Conservation (phyloP, 2,888 invertebrate genomes). For the Eristalis intricaria region DNA sequence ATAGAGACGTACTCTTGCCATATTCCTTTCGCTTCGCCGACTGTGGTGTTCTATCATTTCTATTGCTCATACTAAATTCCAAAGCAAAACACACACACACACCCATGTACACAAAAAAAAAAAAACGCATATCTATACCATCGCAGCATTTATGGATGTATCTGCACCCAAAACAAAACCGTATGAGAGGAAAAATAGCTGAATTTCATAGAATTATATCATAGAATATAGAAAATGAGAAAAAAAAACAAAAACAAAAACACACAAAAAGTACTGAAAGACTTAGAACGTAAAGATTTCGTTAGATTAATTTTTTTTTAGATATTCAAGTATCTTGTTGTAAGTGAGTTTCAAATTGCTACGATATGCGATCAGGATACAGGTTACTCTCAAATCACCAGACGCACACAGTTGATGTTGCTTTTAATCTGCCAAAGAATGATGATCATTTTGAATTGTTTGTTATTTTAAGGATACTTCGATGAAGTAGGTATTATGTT, state of each 20-base stretch:
- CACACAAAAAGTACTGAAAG: conserved; percentile 59
- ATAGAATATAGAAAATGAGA: conserved; percentile 23
- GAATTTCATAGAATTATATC: conserved; percentile 49
- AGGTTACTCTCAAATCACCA: neutral
- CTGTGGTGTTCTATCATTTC: conserved; percentile 39
- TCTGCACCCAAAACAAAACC: conserved; percentile 19
- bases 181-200: conserved; percentile 40
- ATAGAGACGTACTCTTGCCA: neutral
- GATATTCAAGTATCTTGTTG: conserved; percentile 23
- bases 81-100: conserved; percentile 3
- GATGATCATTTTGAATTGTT: neutral
- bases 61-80: conserved; percentile 18
- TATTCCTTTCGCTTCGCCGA: neutral
- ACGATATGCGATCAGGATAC: neutral
- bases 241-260: neutral
- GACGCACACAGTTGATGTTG: neutral
- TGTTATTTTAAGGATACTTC: neutral
- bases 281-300: conserved; percentile 59
- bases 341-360: conserved; percentile 25
- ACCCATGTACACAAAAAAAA: neutral
- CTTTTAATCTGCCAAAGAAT: neutral
- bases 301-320: conserved; percentile 42
- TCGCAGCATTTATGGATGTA: conserved; percentile 42
- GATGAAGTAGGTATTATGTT: neutral
- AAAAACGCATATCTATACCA: conserved; percentile 9